These are phyloP conservation scores for Pseudochaenichthys georgianus DNA, from an alignment of 2,797 vertebrate species.

Conservation along the genomic window DNA sequence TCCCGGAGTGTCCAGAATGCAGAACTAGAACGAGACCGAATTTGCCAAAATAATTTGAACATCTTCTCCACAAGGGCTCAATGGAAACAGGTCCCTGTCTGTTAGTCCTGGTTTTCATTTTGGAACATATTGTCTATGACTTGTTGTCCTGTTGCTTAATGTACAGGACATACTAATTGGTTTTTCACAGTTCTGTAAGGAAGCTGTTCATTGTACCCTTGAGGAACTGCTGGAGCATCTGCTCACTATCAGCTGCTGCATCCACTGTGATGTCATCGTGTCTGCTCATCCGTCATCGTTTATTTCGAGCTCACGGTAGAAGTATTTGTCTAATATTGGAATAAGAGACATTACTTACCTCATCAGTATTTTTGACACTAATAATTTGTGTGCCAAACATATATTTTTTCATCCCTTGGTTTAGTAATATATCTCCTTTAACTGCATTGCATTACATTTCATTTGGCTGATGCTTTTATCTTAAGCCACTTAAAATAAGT, in stretches of 20 bases:
- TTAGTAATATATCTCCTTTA: too few relatives aligned
- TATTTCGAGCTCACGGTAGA: neutral
- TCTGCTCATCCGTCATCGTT: neutral
- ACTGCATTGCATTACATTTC: too few relatives aligned
- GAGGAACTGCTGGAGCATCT: slow-evolving; percentile 22
- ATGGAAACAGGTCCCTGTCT: too few relatives aligned
- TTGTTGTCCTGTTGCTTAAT: slow-evolving; percentile 2
- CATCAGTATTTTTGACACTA: neutral
- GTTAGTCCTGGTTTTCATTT: too few relatives aligned
- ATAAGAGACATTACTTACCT: neutral
- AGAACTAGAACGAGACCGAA: too few relatives aligned
- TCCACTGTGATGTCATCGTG: neutral
- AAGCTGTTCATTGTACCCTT: neutral
- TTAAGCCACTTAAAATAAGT: too few relatives aligned
- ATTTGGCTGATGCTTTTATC: too few relatives aligned
- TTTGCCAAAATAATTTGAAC: too few relatives aligned
- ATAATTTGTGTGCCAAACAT: too few relatives aligned
- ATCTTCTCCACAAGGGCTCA: too few relatives aligned
- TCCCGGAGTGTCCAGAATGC: too few relatives aligned
- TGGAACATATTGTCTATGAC: slow-evolving; percentile 2
- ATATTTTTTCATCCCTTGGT: too few relatives aligned
- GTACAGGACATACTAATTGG: slow-evolving; percentile 1
- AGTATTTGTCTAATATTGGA: neutral
- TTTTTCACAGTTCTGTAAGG: slow-evolving; percentile 9
- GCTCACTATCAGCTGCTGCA: slow-evolving; percentile 2